A percentile compares a stretch with the other conserved stretches of the same genome.
phyloP scores from a whole-genome alignment of 2,797 vertebrate species.

The Gila robusta region DNA sequence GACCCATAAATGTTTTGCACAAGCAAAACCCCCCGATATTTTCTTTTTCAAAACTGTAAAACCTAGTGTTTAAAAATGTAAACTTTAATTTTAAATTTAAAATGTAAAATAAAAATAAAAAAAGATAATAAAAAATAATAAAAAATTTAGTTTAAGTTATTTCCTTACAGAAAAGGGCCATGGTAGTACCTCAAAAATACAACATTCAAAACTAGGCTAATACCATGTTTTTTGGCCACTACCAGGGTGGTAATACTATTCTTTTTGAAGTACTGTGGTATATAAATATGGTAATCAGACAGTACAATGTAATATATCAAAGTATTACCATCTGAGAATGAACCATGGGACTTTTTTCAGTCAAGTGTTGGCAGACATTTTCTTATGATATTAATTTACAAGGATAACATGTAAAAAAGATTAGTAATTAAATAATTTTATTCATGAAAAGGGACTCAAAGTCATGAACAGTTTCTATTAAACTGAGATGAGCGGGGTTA shows the following conservation, averaged over 20 bases:
- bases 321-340: not conserved
- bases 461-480: constrained; percentile 32
- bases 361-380: not conserved
- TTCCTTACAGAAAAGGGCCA: not conserved
- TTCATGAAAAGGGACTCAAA: constrained; percentile 31
- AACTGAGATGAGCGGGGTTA: constrained; percentile 28
- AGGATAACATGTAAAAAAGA: not conserved
- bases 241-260: not conserved
- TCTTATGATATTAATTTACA: constrained; percentile 17
- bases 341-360: not conserved
- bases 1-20: not conserved
- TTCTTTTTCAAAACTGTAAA: not conserved
- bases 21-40: not conserved
- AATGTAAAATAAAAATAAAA: no score
- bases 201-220: not conserved
- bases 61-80: not conserved
- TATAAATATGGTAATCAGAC: not conserved
- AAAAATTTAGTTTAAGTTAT: not conserved
- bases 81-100: not conserved
- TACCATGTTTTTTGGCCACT: not conserved
- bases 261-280: not conserved
- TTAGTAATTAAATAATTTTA: not conserved
- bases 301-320: not conserved
- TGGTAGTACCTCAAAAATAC: not conserved
- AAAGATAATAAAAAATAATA: no score